phyloP scores from a whole-genome alignment of 2,888 invertebrate species.

The Scrobipalpa atriplicella region DNA sequence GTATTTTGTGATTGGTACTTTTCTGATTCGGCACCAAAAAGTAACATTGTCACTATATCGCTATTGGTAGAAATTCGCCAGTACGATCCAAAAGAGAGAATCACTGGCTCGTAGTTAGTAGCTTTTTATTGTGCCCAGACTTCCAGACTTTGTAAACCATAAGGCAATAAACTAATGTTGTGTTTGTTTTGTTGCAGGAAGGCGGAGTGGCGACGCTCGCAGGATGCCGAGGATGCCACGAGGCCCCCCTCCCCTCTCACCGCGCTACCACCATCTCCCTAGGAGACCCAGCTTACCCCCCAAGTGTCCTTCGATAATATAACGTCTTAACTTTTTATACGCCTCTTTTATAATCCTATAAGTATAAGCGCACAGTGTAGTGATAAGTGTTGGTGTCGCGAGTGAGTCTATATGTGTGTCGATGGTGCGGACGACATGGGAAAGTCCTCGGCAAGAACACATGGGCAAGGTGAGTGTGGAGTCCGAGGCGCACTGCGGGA shows the following conservation, averaged over 20 bases:
- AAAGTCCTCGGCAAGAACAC: conserved; percentile 83
- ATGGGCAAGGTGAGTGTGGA: conserved; percentile 79
- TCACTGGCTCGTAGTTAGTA: no score
- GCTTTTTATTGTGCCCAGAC: background rate
- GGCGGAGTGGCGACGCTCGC: conserved; percentile 66
- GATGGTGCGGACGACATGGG: conserved; percentile 83
- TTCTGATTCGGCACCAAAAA: no score
- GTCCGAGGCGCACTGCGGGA: conserved; percentile 44
- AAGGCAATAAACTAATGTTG: conserved; percentile 14
- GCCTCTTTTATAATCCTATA: conserved; percentile 79
- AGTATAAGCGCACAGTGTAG: conserved; percentile 73
- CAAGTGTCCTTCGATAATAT: conserved; percentile 80
- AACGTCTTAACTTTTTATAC: conserved; percentile 78
- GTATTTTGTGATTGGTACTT: no score
- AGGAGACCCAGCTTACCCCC: conserved; percentile 73
- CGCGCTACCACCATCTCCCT: conserved; percentile 73
- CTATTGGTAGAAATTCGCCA: no score
- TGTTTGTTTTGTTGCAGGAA: conserved; percentile 67
- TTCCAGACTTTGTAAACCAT: background rate
- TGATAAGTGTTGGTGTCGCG: conserved; percentile 69
- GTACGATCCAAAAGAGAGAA: no score
- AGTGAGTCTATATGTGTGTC: conserved; percentile 74
- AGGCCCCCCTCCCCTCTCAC: conserved; percentile 78
- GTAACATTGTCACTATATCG: no score
- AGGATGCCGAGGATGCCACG: conserved; percentile 82